Conservation (phyloP, 2,113 vertebrate genomes). For the Grammomys surdaster region DNA sequence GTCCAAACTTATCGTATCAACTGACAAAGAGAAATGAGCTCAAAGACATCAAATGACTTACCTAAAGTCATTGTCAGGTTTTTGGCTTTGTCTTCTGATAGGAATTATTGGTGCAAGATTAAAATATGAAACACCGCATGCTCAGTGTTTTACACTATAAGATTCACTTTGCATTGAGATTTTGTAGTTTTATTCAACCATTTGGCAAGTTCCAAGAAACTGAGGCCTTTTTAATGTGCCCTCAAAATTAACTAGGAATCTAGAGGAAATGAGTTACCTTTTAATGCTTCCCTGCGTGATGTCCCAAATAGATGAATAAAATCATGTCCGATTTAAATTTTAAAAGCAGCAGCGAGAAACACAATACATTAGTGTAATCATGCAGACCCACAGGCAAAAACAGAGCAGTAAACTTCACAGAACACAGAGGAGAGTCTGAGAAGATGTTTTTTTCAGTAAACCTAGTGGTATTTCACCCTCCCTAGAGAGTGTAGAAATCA, state of each 20-base stretch:
- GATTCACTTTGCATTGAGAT: not conserved
- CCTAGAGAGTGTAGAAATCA: not conserved
- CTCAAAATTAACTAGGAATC: constrained; percentile 67
- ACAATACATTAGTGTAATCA: constrained; percentile 58
- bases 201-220: constrained; percentile 56
- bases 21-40: constrained; percentile 33
- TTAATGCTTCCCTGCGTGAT: constrained; percentile 44
- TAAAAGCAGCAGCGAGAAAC: constrained; percentile 55
- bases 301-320: constrained; percentile 64
- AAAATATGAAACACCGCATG: constrained; percentile 24
- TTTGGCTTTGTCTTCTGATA: constrained; percentile 37
- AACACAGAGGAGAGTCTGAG: not conserved
- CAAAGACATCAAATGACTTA: not conserved
- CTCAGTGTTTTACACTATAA: constrained; percentile 14
- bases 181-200: constrained; percentile 45
- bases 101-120: constrained; percentile 33
- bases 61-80: constrained; percentile 23
- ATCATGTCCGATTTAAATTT: constrained; percentile 56
- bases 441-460: constrained; percentile 46
- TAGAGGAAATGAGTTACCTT: constrained; percentile 61
- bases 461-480: constrained; percentile 60
- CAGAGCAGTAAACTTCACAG: constrained; percentile 27
- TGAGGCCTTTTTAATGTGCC: constrained; percentile 13
- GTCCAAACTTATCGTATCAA: constrained; percentile 3
- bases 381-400: constrained; percentile 43